phyloP scores from a whole-genome alignment of 2,888 invertebrate genomes.

The Perithous albicinctus region DNA sequence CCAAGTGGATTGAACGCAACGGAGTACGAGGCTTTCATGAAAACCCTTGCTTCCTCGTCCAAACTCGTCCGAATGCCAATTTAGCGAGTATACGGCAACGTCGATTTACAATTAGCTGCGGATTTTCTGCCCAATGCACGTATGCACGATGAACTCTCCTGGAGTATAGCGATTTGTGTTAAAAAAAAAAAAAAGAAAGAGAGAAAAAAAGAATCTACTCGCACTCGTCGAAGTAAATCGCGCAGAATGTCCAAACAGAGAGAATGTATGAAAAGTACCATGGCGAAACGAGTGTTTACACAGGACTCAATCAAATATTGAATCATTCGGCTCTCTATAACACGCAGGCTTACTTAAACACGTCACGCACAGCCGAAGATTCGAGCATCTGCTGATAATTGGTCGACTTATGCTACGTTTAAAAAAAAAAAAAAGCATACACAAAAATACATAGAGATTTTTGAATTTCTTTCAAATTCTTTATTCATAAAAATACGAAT shows the following conservation, averaged over 20 bases:
- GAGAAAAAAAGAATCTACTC: constrained; percentile 68
- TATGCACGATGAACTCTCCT: constrained; percentile 1
- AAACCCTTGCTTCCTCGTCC: constrained; percentile 32
- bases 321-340: constrained; percentile 15
- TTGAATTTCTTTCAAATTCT: constrained; percentile 72
- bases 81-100: constrained; percentile 42
- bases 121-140: constrained; percentile 5
- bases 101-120: constrained; percentile 63
- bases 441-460: too few relatives aligned
- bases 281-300: constrained; percentile 53
- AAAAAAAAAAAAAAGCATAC: neutral
- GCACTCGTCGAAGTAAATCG: constrained; percentile 34
- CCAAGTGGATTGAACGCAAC: constrained; percentile 46
- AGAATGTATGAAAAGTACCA: constrained; percentile 38
- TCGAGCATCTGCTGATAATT: constrained; percentile 37
- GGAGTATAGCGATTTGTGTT: constrained; percentile 8
- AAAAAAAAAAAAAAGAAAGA: constrained; percentile 71
- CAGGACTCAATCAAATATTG: constrained; percentile 45
- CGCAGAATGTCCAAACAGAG: constrained; percentile 27
- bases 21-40: constrained; percentile 42
- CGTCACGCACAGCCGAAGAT: neutral
- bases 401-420: neutral
- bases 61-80: constrained; percentile 47
- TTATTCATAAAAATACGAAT: constrained; percentile 83
- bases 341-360: neutral